phyloP scores from a whole-genome alignment of 1,140 invertebrate species.

The Globodera ellingtonae region DNA sequence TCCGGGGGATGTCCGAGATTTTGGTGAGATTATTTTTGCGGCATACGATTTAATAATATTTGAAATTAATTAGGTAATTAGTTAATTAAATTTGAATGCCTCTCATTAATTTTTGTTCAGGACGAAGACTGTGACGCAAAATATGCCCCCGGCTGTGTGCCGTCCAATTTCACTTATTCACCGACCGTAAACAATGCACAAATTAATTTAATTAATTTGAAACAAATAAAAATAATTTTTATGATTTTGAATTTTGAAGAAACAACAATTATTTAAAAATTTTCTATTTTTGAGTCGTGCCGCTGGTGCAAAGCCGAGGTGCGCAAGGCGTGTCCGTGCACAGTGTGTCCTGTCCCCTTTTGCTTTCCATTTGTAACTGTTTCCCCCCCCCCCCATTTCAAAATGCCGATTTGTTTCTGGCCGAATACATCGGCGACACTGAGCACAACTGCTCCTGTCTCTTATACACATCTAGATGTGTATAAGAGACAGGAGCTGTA shows the following conservation, averaged over 20 bases:
- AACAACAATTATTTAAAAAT: background rate
- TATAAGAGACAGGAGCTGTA: no score
- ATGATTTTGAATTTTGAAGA: no score
- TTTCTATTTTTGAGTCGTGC: conserved; percentile 21
- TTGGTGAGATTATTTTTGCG: background rate
- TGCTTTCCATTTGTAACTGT: background rate
- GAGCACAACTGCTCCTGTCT: conserved; percentile 29
- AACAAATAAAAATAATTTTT: background rate
- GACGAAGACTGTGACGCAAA: conserved; percentile 16
- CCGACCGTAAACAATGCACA: background rate
- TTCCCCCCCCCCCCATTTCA: background rate
- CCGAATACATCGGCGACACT: conserved; percentile 1
- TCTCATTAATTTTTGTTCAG: background rate
- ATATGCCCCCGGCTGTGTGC: conserved; percentile 12
- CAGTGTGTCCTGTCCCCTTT: background rate
- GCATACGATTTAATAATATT: background rate
- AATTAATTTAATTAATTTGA: background rate
- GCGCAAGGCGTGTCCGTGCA: conserved; percentile 31
- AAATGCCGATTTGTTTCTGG: conserved; percentile 20
- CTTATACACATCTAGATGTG: no score
- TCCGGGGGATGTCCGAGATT: conserved; percentile 31
- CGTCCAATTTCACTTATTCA: conserved; percentile 18
- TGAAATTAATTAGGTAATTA: background rate
- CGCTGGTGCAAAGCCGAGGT: conserved; percentile 32
- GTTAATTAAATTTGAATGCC: background rate